Percentiles rank a stretch among this genome's conserved stretches.
These are phyloP conservation scores for Catotricha subobsoleta DNA, from an alignment of 2,888 invertebrate species.

Conservation along the genomic window DNA sequence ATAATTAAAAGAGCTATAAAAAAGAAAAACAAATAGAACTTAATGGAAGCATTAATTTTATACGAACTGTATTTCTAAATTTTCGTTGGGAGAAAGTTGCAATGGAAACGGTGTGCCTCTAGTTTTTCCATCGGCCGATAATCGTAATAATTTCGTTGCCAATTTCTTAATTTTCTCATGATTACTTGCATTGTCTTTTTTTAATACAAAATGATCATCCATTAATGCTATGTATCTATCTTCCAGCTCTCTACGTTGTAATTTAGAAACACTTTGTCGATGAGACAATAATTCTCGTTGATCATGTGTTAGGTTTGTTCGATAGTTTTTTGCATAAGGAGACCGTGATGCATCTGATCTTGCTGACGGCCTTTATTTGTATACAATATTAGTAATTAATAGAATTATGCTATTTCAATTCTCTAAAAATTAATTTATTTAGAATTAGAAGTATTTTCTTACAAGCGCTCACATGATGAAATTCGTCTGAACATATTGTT, in stretches of 20 bases:
- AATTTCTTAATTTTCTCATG: constrained; percentile 13
- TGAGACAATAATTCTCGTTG: constrained; percentile 11
- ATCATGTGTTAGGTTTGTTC: constrained; percentile 11
- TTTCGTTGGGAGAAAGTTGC: constrained; percentile 2
- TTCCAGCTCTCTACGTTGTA: constrained; percentile 13
- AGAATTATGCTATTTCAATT: no score
- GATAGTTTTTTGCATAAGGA: constrained; percentile 13
- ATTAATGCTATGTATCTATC: constrained; percentile 13
- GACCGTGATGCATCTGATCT: constrained; percentile 6
- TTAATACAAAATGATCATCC: constrained; percentile 13
- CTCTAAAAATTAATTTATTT: no score
- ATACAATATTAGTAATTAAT: no score
- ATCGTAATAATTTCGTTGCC: constrained; percentile 12
- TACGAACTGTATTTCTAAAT: constrained; percentile 4
- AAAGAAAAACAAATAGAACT: no score
- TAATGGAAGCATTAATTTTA: neutral
- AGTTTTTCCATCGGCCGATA: constrained; percentile 6
- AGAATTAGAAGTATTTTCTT: no score
- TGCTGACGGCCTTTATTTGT: neutral
- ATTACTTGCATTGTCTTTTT: constrained; percentile 12
- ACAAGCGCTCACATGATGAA: no score
- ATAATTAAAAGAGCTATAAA: no score
- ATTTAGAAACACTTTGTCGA: constrained; percentile 11
- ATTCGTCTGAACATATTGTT: no score
- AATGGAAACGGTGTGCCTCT: neutral